These are phyloP conservation scores for Calliopsis andreniformis DNA, from an alignment of 1,140 invertebrate species.

Conservation along the genomic window DNA sequence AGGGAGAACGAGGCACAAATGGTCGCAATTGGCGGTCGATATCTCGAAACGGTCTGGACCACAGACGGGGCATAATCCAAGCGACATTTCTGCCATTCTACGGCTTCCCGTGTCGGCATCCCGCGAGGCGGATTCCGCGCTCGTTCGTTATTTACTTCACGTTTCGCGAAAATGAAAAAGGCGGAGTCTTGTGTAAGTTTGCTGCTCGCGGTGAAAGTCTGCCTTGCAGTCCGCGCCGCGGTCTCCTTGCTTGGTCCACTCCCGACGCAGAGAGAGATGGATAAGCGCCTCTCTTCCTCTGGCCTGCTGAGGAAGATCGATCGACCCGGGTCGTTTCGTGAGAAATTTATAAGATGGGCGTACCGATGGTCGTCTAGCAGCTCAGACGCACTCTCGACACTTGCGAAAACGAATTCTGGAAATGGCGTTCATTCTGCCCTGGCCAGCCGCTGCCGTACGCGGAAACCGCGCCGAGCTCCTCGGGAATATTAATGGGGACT, in stretches of 20 bases:
- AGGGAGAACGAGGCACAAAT: background rate
- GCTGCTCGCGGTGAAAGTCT: conserved; percentile 62
- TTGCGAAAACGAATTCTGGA: conserved; percentile 44
- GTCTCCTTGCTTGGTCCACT: conserved; percentile 53
- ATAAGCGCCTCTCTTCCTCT: conserved; percentile 60
- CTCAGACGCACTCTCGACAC: background rate
- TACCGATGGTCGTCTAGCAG: conserved; percentile 11
- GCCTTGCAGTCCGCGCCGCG: conserved; percentile 37
- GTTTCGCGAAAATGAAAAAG: conserved; percentile 66
- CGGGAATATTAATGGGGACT: background rate
- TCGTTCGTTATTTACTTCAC: conserved; percentile 67
- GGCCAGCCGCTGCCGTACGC: background rate
- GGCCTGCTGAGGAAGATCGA: conserved; percentile 52
- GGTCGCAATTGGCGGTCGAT: conserved; percentile 17
- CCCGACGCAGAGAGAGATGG: conserved; percentile 61
- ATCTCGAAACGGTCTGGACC: conserved; percentile 10
- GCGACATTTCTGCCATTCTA: conserved; percentile 68
- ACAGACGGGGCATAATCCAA: conserved; percentile 22
- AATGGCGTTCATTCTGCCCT: conserved; percentile 4
- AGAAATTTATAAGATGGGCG: conserved; percentile 58
- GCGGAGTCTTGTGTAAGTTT: conserved; percentile 66
- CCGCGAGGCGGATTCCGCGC: conserved; percentile 60
- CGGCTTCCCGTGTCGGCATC: conserved; percentile 51
- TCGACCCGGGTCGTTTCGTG: conserved; percentile 58
- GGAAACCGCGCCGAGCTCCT: background rate